Percentiles rank a stretch among this genome's conserved stretches.
Evolutionary conservation across 2,797 vertebrate species (phyloP).

Genomic region (Gallirallus australis): DNA sequence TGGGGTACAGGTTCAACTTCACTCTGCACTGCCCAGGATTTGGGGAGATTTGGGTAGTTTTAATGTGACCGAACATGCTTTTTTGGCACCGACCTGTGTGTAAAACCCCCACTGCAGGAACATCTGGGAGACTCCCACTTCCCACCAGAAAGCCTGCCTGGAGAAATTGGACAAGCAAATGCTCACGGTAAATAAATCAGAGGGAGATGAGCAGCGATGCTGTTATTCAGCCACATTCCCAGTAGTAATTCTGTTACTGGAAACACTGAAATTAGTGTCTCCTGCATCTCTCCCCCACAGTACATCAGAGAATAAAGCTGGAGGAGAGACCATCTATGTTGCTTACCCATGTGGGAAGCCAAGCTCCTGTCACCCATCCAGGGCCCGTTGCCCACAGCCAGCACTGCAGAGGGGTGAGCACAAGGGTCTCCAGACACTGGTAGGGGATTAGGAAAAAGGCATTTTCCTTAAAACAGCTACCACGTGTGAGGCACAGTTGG

Average conservation of each 20-base stretch:
- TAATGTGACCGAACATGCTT: background rate
- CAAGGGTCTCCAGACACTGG: rapidly evolving
- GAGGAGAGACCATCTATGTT: background rate
- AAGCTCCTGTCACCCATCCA: rapidly evolving
- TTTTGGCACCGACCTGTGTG: background rate
- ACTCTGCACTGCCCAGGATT: background rate
- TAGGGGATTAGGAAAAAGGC: background rate
- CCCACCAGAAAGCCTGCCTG: background rate
- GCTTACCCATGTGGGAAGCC: background rate
- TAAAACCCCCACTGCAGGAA: background rate
- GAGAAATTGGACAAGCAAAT: background rate
- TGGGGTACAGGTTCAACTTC: rapidly evolving
- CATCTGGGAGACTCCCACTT: background rate
- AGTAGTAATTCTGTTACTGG: background rate
- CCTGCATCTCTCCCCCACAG: background rate
- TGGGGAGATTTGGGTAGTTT: background rate
- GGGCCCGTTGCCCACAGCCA: rapidly evolving
- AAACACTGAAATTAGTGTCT: background rate
- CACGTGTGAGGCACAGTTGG: rapidly evolving
- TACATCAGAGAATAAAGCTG: background rate
- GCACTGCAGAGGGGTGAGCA: rapidly evolving
- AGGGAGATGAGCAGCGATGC: background rate
- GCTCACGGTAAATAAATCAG: background rate
- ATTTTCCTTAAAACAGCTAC: background rate
- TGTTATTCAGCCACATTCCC: background rate